These are phyloP conservation scores for Agapornis canus DNA, from an alignment of 2,797 vertebrate species.

Conservation along the genomic window DNA sequence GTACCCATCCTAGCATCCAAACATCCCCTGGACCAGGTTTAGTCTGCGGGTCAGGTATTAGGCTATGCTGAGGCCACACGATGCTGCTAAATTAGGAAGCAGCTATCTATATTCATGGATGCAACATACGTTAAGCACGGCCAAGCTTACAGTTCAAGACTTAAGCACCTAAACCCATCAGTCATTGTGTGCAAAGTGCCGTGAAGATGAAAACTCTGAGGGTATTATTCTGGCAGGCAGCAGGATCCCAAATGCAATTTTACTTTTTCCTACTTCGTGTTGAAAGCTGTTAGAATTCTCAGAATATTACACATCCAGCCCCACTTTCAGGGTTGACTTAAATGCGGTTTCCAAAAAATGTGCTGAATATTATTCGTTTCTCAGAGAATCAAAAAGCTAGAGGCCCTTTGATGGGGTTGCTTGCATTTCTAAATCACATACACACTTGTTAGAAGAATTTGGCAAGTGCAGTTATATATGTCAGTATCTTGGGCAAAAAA, in stretches of 20 bases:
- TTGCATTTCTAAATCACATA: constrained; percentile 52
- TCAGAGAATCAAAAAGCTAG: constrained; percentile 60
- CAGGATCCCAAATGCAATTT: not conserved
- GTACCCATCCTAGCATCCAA: not conserved
- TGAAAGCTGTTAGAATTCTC: constrained; percentile 73
- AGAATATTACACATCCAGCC: constrained; percentile 72
- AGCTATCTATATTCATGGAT: not conserved
- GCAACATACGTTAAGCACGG: not conserved
- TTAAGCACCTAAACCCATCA: not conserved
- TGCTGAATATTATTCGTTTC: constrained; percentile 74
- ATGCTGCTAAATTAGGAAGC: not conserved
- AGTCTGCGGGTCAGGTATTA: not conserved
- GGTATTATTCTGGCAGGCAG: not conserved
- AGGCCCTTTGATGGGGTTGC: constrained; percentile 68
- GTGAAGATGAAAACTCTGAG: not conserved
- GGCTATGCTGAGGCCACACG: accelerated
- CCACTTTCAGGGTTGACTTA: constrained; percentile 62
- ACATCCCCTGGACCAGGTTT: not conserved
- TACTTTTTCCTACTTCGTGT: constrained; percentile 34
- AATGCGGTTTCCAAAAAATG: constrained; percentile 75
- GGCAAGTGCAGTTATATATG: not conserved
- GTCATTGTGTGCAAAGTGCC: not conserved
- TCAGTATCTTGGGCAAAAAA: not conserved
- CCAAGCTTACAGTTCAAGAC: not conserved
- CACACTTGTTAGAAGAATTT: constrained; percentile 5